Evolutionary conservation across 2,888 invertebrate genomes (phyloP).

Genomic region (Nephrocerus scutellatus): DNA sequence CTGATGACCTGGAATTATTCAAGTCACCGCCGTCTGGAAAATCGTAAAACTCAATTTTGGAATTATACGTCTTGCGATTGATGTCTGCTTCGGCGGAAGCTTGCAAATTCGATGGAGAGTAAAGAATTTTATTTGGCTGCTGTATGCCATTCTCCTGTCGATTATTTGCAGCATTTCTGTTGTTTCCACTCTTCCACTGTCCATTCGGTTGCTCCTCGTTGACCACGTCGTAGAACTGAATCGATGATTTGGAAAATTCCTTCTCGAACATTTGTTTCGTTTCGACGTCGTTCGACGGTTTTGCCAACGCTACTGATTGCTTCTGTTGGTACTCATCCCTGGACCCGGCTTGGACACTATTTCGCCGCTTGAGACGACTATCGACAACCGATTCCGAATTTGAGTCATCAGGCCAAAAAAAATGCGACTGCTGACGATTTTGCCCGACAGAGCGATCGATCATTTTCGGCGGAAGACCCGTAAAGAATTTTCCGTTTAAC

Average conservation of each 20-base stretch:
- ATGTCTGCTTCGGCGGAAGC: slow-evolving; percentile 32
- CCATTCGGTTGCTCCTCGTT: slow-evolving; percentile 21
- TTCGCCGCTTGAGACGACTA: slow-evolving; percentile 30
- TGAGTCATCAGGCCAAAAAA: slow-evolving; percentile 47
- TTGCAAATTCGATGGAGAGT: slow-evolving; percentile 19
- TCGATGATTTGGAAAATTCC: slow-evolving; percentile 44
- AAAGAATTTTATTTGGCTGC: too few relatives aligned
- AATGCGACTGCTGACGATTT: slow-evolving; percentile 43
- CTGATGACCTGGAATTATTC: slow-evolving; percentile 35
- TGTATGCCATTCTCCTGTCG: too few relatives aligned
- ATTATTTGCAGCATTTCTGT: too few relatives aligned
- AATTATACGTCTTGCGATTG: slow-evolving; percentile 33
- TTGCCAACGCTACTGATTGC: slow-evolving; percentile 14
- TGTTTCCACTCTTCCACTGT: slow-evolving; percentile 1
- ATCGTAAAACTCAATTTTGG: slow-evolving; percentile 44
- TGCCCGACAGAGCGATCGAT: slow-evolving; percentile 33
- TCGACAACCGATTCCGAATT: slow-evolving; percentile 34
- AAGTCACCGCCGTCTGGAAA: slow-evolving; percentile 31
- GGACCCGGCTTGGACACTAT: slow-evolving; percentile 31
- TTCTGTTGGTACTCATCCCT: slow-evolving; percentile 12
- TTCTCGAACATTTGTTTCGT: slow-evolving; percentile 42
- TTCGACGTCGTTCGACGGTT: slow-evolving; percentile 27
- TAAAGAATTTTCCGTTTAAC: slow-evolving; percentile 47
- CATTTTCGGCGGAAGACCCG: slow-evolving; percentile 45
- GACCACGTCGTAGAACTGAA: slow-evolving; percentile 41